phyloP scores from a whole-genome alignment of 2,888 invertebrate species.

The Drosophila histrio region DNA sequence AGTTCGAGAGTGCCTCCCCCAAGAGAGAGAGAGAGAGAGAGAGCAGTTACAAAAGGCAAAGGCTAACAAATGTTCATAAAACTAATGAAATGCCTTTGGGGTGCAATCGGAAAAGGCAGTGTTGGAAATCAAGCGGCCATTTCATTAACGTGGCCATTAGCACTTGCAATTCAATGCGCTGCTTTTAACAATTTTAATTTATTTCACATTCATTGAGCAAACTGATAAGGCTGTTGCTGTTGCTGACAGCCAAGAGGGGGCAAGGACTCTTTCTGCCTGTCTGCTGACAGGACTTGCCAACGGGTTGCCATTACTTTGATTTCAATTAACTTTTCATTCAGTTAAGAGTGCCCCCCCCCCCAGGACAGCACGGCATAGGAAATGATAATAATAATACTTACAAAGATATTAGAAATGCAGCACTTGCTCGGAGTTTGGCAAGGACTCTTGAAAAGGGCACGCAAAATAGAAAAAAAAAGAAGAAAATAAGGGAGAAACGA shows the following conservation, averaged over 20 bases:
- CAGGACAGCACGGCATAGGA: conserved; percentile 6
- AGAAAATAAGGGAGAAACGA: conserved; percentile 5
- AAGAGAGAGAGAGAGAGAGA: too few species aligned
- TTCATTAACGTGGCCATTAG: conserved; percentile 75
- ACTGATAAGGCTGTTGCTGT: conserved; percentile 56
- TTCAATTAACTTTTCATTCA: conserved; percentile 79
- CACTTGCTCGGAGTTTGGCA: conserved; percentile 37
- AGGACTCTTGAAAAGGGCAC: conserved; percentile 10
- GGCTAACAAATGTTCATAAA: conserved; percentile 56
- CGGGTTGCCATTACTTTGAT: conserved; percentile 73
- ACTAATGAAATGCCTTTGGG: conserved; percentile 54
- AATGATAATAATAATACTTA: conserved; percentile 72
- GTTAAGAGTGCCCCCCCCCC: conserved; percentile 21
- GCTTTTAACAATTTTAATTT: conserved; percentile 74
- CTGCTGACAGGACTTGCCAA: conserved; percentile 33
- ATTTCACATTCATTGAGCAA: conserved; percentile 72
- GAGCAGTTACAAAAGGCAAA: conserved; percentile 34
- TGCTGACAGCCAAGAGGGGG: conserved; percentile 2
- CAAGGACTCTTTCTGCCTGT: conserved; percentile 1
- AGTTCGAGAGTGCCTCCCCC: conserved; percentile 30
- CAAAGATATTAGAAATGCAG: conserved; percentile 63
- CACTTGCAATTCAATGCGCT: conserved; percentile 70
- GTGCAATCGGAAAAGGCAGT: background rate
- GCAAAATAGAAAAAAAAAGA: conserved; percentile 2
- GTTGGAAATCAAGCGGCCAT: conserved; percentile 46